Evolutionary conservation across 2,797 vertebrate genomes (phyloP).

Genomic region (Miopithecus talapoin): DNA sequence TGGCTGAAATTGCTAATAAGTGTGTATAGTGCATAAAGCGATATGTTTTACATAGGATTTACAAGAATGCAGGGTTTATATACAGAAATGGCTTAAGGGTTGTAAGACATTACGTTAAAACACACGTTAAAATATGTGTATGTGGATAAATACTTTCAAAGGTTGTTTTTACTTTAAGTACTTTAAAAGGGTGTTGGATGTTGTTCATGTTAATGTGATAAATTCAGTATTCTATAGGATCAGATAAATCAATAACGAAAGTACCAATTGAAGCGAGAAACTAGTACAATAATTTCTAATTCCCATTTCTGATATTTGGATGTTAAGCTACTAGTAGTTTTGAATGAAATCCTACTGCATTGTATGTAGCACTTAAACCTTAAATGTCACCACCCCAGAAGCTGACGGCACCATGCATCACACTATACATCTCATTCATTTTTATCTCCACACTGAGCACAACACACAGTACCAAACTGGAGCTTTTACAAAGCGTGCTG

Average conservation of each 20-base stretch:
- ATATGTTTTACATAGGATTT: not conserved
- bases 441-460: not conserved
- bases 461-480: not conserved
- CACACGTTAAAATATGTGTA: not conserved
- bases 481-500: not conserved
- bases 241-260: not conserved
- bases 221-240: not conserved
- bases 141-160: not conserved
- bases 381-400: not conserved
- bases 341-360: not conserved
- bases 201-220: conserved; percentile 1
- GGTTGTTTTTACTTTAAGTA: not conserved
- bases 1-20: not conserved
- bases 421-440: not conserved
- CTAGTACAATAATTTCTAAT: not conserved
- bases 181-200: not conserved
- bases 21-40: not conserved
- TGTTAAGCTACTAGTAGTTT: not conserved
- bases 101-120: not conserved
- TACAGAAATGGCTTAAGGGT: not conserved
- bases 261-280: not conserved
- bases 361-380: not conserved
- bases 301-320: not conserved
- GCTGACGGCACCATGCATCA: not conserved
- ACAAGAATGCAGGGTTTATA: not conserved